Conservation (phyloP, 2,888 invertebrate species). For the Tigriopus californicus region DNA sequence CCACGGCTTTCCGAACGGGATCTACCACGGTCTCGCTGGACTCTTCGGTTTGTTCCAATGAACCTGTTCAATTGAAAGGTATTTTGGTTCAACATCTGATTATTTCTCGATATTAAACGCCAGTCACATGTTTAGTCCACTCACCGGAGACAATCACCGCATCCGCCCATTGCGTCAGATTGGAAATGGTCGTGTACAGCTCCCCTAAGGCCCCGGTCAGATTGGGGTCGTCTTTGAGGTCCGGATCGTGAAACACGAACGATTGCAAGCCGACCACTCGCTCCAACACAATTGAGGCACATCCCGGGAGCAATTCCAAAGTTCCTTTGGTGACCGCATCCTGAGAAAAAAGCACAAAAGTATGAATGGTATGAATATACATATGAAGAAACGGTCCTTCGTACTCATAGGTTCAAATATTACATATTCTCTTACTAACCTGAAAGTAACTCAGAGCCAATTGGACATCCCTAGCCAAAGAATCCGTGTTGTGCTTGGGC, state of each 20-base stretch:
- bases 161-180: conserved; percentile 8
- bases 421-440: not conserved
- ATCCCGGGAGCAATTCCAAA: conserved; percentile 77
- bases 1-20: not conserved
- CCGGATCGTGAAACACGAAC: not conserved
- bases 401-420: too few relatives aligned
- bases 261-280: conserved; percentile 55
- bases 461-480: not conserved
- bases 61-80: not conserved
- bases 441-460: conserved; percentile 5
- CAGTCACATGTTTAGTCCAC: too few relatives aligned
- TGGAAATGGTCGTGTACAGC: not conserved
- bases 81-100: too few relatives aligned
- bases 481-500: conserved; percentile 1
- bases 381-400: too few relatives aligned
- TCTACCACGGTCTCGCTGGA: conserved; percentile 19
- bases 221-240: not conserved
- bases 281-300: conserved; percentile 80
- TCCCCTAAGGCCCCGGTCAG: not conserved
- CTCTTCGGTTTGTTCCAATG: conserved; percentile 20
- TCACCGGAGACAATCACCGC: not conserved
- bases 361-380: too few relatives aligned
- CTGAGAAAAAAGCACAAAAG: conserved; percentile 66
- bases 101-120: too few relatives aligned
- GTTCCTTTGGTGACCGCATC: conserved; percentile 82